phyloP scores from a whole-genome alignment of 1,140 invertebrate species.

The Coboldia fuscipes region DNA sequence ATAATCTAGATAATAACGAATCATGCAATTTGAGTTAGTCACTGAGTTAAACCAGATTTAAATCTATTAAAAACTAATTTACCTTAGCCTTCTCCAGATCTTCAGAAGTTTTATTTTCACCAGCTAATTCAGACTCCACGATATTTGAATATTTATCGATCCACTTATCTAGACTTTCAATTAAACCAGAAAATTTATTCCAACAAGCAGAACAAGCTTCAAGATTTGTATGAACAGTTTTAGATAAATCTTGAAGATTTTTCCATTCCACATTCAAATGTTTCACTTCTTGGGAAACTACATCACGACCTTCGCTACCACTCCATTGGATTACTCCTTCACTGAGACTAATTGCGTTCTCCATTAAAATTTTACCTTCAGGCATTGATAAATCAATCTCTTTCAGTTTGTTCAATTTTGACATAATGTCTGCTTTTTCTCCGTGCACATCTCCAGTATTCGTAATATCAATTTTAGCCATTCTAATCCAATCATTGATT shows the following conservation, averaged over 20 bases:
- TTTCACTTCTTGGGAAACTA: slow-evolving; percentile 61
- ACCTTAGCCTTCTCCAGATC: slow-evolving; percentile 55
- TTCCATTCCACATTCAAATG: slow-evolving; percentile 76
- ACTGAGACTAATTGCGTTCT: slow-evolving; percentile 52
- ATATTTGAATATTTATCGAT: slow-evolving; percentile 47
- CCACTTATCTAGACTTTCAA: slow-evolving; percentile 56
- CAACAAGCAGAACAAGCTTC: slow-evolving; percentile 65
- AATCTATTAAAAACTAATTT: neutral
- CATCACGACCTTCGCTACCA: slow-evolving; percentile 65
- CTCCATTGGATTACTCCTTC: slow-evolving; percentile 60
- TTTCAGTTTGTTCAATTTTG: slow-evolving; percentile 48
- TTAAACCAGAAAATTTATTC: slow-evolving; percentile 62
- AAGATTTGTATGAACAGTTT: slow-evolving; percentile 54
- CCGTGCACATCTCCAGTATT: slow-evolving; percentile 66
- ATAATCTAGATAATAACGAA: slow-evolving; percentile 26
- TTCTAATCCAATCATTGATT: slow-evolving; percentile 72
- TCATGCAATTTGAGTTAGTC: slow-evolving; percentile 9
- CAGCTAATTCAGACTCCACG: slow-evolving; percentile 38
- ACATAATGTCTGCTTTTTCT: slow-evolving; percentile 49
- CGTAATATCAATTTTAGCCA: slow-evolving; percentile 61
- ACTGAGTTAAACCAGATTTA: neutral
- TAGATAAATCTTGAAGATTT: slow-evolving; percentile 54
- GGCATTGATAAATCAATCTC: slow-evolving; percentile 41
- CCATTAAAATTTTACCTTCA: slow-evolving; percentile 47
- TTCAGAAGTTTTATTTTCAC: slow-evolving; percentile 59